A percentile compares a stretch with the other conserved stretches of the same genome.
phyloP scores from a whole-genome alignment of 2,797 vertebrate genomes.

The Poecilia picta region DNA sequence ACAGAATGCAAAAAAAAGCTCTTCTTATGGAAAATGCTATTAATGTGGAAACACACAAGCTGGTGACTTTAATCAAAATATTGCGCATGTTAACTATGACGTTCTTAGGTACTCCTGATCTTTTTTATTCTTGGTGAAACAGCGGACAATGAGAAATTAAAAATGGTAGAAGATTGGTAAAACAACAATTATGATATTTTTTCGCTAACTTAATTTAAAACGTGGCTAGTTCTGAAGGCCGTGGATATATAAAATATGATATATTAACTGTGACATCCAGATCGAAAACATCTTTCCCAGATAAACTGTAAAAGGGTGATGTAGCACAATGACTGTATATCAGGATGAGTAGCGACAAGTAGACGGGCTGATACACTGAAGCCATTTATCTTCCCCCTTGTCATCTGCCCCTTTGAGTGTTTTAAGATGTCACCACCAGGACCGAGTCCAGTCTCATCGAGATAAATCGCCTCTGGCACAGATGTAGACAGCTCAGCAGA shows the following conservation, averaged over 20 bases:
- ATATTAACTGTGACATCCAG: constrained; percentile 13
- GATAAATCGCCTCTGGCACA: constrained; percentile 27
- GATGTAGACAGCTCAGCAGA: constrained; percentile 28
- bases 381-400: constrained; percentile 12
- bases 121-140: neutral
- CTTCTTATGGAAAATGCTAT: neutral
- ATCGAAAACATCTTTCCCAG: constrained; percentile 8
- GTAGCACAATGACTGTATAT: constrained; percentile 2
- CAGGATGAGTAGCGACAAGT: neutral
- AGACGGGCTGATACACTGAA: constrained; percentile 7
- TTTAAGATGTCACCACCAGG: constrained; percentile 23
- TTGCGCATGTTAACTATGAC: neutral
- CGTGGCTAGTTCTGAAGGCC: no score
- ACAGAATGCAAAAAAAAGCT: neutral
- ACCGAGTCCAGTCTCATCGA: constrained; percentile 16
- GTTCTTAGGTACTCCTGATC: neutral
- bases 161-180: neutral
- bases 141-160: neutral
- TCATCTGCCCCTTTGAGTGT: constrained; percentile 16
- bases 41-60: neutral
- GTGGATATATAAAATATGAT: neutral
- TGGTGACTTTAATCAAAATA: neutral
- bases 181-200: neutral
- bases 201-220: neutral
- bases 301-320: constrained; percentile 11